Evolutionary conservation across 1,140 invertebrate genomes (phyloP).

Genomic region (Lysiphlebus fabarum): DNA sequence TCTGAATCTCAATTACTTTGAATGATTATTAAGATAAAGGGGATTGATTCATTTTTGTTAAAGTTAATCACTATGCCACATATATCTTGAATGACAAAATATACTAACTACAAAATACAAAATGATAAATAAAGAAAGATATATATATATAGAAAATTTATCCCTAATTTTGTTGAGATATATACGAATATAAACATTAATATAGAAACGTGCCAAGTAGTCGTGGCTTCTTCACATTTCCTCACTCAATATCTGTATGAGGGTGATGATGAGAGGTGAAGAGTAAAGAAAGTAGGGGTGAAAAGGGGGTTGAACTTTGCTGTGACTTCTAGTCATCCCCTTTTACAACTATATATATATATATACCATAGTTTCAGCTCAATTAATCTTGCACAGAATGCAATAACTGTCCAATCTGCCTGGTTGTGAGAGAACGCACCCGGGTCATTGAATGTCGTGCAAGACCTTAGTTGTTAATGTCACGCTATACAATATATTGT

Average conservation of each 20-base stretch:
- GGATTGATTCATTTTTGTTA: slow-evolving; percentile 38
- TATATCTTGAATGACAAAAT: neutral
- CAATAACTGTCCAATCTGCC: slow-evolving; percentile 57
- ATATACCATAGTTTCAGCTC: slow-evolving; percentile 32
- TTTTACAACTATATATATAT: neutral
- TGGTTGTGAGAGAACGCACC: slow-evolving; percentile 33
- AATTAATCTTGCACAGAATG: slow-evolving; percentile 58
- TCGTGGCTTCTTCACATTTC: no score
- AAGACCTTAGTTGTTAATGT: slow-evolving; percentile 17
- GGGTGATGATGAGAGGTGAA: no score
- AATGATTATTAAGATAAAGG: slow-evolving; percentile 40
- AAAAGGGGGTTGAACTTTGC: no score
- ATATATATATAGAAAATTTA: no score
- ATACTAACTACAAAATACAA: no score
- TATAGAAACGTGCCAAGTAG: no score
- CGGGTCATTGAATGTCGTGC: slow-evolving; percentile 44
- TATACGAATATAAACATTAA: no score
- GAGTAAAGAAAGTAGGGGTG: no score
- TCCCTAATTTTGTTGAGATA: no score
- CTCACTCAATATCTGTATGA: no score
- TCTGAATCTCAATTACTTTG: slow-evolving; percentile 44
- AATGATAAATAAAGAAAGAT: no score
- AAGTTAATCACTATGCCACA: slow-evolving; percentile 48
- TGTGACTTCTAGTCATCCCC: neutral
- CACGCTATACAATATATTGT: slow-evolving; percentile 30